Percentiles rank a stretch among this genome's conserved stretches.
phyloP scores from a whole-genome alignment of 2,797 vertebrate species.

The Enteromius argenteus region DNA sequence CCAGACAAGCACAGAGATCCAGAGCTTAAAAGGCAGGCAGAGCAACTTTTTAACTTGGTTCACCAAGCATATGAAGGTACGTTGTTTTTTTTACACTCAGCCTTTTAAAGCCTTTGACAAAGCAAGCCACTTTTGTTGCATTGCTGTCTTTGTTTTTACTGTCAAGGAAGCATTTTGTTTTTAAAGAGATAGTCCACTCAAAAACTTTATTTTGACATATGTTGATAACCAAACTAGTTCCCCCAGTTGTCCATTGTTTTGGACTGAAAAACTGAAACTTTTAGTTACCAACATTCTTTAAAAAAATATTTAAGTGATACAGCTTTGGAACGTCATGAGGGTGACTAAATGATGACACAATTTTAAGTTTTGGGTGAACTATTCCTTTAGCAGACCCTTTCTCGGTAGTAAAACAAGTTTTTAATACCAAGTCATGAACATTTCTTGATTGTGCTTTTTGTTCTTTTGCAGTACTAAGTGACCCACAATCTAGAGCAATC shows the following conservation, averaged over 20 bases:
- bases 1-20: slow-evolving; percentile 98
- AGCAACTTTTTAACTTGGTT: slow-evolving; percentile 95
- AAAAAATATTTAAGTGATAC: background rate
- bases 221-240: background rate
- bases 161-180: background rate
- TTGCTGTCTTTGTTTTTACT: background rate
- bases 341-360: background rate
- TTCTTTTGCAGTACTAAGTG: slow-evolving; percentile 89
- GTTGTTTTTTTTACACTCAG: slow-evolving; percentile 44
- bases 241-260: background rate
- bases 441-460: slow-evolving; percentile 5
- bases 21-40: slow-evolving; percentile 92
- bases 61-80: slow-evolving; percentile 98
- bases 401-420: background rate
- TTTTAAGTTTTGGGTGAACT: background rate
- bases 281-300: background rate
- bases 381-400: background rate
- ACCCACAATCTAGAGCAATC: slow-evolving; percentile 96
- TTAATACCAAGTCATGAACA: background rate
- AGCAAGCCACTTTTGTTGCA: background rate
- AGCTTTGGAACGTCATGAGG: background rate
- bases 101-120: slow-evolving; percentile 1
- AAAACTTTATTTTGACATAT: background rate
- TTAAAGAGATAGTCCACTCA: background rate
- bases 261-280: background rate